Percentiles rank a stretch among this genome's conserved stretches.
These are phyloP conservation scores for Muscidifurax raptorellus DNA, from an alignment of 1,140 invertebrate species.

Conservation along the genomic window DNA sequence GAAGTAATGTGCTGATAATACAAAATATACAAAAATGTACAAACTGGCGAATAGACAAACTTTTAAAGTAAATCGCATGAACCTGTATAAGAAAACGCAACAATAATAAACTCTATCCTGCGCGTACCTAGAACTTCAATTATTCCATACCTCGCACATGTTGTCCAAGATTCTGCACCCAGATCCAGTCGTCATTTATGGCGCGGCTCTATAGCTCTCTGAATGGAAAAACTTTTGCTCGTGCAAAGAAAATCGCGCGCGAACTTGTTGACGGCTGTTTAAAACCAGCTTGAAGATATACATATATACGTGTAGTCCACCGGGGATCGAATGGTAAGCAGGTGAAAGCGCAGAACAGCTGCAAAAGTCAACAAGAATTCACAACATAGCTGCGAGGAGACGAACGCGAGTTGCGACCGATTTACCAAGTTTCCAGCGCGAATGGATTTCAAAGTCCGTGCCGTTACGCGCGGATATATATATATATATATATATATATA, in stretches of 20 bases:
- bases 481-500: no score
- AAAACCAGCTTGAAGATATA: not conserved
- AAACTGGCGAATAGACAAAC: no score
- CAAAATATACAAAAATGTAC: no score
- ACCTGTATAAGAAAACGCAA: no score
- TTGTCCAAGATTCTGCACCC: not conserved
- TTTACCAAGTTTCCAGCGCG: conserved; percentile 40
- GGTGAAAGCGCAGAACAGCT: conserved; percentile 32
- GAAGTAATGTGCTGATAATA: no score
- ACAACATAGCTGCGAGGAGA: not conserved
- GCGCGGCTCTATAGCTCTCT: not conserved
- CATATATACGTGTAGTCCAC: not conserved
- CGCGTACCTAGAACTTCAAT: not conserved
- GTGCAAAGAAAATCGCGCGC: conserved; percentile 28
- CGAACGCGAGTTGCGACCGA: not conserved
- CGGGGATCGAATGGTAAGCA: conserved; percentile 40
- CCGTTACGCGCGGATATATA: not conserved
- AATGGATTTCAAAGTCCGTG: conserved; percentile 22
- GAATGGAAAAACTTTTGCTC: conserved; percentile 27
- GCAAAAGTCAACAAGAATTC: conserved; percentile 47
- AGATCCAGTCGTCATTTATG: not conserved
- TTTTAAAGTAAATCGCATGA: no score
- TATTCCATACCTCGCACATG: not conserved
- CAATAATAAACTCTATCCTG: not conserved
- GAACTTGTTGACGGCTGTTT: conserved; percentile 39